phyloP scores from a whole-genome alignment of 2,888 invertebrate species.

The Caenorhabditis panamensis region DNA sequence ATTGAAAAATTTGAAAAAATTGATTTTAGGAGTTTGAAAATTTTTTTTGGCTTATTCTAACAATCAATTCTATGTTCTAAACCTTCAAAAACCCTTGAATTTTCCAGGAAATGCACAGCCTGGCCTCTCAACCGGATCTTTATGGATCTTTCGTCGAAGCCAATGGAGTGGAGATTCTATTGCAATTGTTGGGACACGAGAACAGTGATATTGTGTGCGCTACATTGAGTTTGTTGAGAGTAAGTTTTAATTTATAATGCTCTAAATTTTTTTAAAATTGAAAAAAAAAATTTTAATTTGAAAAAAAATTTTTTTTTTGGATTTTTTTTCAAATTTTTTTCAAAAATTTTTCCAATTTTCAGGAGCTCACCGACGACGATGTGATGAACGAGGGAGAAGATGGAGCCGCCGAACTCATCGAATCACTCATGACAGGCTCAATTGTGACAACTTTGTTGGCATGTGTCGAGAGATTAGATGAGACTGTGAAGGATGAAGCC shows the following conservation, averaged over 20 bases:
- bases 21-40: background rate
- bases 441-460: conserved; percentile 91
- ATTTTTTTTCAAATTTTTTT: background rate
- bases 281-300: background rate
- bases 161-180: conserved; percentile 90
- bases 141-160: conserved; percentile 93
- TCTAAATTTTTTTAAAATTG: background rate
- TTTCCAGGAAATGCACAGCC: conserved; percentile 89
- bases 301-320: too few species aligned
- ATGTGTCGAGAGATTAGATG: conserved; percentile 87
- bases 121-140: conserved; percentile 95
- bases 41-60: background rate
- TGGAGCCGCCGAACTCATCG: conserved; percentile 86
- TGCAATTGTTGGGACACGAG: conserved; percentile 94
- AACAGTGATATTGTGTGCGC: conserved; percentile 94
- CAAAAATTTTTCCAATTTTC: conserved; percentile 75
- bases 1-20: background rate
- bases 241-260: conserved; percentile 26
- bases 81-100: background rate
- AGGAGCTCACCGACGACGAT: conserved; percentile 96
- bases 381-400: conserved; percentile 87
- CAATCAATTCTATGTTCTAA: too few species aligned
- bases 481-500: conserved; percentile 86
- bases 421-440: conserved; percentile 91
- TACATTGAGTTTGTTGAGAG: conserved; percentile 85